Evolutionary conservation across 2,797 vertebrate species (phyloP), one percentile per base, ranked within the genome.

Genomic region (Macropus fuliginosus): DNA sequence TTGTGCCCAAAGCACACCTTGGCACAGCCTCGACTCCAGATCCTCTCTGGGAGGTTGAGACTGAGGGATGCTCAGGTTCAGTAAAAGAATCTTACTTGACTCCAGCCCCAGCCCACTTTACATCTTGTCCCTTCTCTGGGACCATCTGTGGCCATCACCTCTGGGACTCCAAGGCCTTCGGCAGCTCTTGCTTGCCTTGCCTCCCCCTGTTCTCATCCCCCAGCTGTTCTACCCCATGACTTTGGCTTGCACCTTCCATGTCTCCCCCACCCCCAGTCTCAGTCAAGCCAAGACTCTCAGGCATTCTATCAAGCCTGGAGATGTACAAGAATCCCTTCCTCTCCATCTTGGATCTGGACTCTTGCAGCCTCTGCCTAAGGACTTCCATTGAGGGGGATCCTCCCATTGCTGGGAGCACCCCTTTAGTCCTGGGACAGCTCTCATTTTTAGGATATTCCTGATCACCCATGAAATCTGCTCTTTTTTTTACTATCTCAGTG

Each of bases 71-170:
- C 50, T 91, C 55, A 95, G 34, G 40, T 29, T 93, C 92, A 90
- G 52, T 95, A 46, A 91, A 92, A 94, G 90, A 50, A 93, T 95
- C 55, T 74, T n/a, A 3, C 66, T 46, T 81, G 52, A 93, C 55
- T 90, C 74, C 18, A 40, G 74, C 6, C 55, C 56, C 56, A 54
- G 9, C 74, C 62, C 94, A 90, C 16, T 29, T 81, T 29, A 46
- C 93, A 92, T 91, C 56, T 56, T 91, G 81, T 92, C 91, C 96
- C 31, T 93, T 54, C 54, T 91, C 56, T 93, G 62, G 21, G 52
- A 52, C n/a, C 87, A 40, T 74, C 59, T 27, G 52, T 46, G 93
- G 94, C 54, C 87, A 54, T 95, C 24, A 92, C 52, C 5, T 59
- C 12, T 54, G 66, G 91, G 93, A 57, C 54, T 93, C 81, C 50